Conservation (phyloP, 2,797 vertebrate species). For the Dendrocincla tyrannina region DNA sequence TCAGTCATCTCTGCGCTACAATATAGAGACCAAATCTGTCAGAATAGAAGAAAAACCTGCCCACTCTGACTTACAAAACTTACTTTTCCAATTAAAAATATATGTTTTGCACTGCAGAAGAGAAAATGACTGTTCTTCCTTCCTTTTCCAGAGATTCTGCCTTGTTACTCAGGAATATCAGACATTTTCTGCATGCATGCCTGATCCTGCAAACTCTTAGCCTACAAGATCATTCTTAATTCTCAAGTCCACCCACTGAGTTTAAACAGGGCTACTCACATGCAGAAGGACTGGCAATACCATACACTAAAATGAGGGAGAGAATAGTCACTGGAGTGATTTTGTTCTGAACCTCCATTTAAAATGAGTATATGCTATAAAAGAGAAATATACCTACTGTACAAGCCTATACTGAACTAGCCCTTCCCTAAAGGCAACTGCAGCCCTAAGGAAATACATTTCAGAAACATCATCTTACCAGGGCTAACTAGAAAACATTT, state of each 20-base stretch:
- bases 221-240: conserved; percentile 32
- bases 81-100: conserved; percentile 55
- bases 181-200: conserved; percentile 40
- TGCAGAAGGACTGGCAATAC: not conserved
- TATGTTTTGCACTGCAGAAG: conserved; percentile 1
- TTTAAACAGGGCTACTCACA: conserved; percentile 51
- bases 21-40: conserved; percentile 67
- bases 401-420: not conserved
- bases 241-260: conserved; percentile 41
- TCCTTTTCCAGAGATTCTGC: conserved; percentile 3
- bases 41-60: conserved; percentile 61
- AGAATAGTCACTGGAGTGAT: not conserved
- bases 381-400: not conserved
- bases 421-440: not conserved
- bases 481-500: conserved; percentile 54
- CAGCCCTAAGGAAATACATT: not conserved
- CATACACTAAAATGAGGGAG: not conserved
- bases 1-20: conserved; percentile 59
- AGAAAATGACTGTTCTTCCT: conserved; percentile 19
- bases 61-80: conserved; percentile 54
- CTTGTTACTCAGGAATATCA: conserved; percentile 30
- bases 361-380: not conserved
- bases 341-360: not conserved
- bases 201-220: conserved; percentile 51
- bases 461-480: conserved; percentile 34